Percentiles rank a stretch among this genome's conserved stretches.
Evolutionary conservation across 1,140 invertebrate species (phyloP).

Genomic region (Varroa destructor): DNA sequence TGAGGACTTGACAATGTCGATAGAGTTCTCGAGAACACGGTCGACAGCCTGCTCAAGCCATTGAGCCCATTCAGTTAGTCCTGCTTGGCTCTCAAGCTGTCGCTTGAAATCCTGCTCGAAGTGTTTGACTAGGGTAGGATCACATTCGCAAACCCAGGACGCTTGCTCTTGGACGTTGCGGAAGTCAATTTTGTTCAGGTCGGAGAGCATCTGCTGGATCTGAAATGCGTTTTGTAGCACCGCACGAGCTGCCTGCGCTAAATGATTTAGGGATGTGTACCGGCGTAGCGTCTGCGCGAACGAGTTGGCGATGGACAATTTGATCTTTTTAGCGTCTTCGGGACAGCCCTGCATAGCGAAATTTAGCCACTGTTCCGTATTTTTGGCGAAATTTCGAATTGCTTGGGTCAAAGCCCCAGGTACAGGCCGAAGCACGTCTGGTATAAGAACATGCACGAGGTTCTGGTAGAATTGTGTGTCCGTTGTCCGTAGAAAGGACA

Average conservation of each 20-base stretch:
- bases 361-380: constrained; percentile 70
- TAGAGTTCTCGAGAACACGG: constrained; percentile 60
- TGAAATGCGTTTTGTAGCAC: constrained; percentile 89
- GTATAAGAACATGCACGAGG: constrained; percentile 84
- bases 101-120: constrained; percentile 86
- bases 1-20: constrained; percentile 38
- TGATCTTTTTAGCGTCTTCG: constrained; percentile 60
- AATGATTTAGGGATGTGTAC: constrained; percentile 95
- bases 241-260: constrained; percentile 86
- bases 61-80: constrained; percentile 87
- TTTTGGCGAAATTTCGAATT: constrained; percentile 83
- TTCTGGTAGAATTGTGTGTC: constrained; percentile 93
- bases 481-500: constrained; percentile 56
- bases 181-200: constrained; percentile 93
- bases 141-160: constrained; percentile 93
- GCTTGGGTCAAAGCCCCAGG: constrained; percentile 83
- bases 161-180: constrained; percentile 82
- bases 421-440: constrained; percentile 85
- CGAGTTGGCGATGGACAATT: constrained; percentile 64
- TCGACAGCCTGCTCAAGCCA: constrained; percentile 88
- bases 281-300: constrained; percentile 84
- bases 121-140: constrained; percentile 64
- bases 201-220: constrained; percentile 90
- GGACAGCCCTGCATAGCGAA: constrained; percentile 74
- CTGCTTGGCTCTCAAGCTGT: constrained; percentile 77